phyloP scores from a whole-genome alignment of 2,797 vertebrate genomes.

The Falco biarmicus region DNA sequence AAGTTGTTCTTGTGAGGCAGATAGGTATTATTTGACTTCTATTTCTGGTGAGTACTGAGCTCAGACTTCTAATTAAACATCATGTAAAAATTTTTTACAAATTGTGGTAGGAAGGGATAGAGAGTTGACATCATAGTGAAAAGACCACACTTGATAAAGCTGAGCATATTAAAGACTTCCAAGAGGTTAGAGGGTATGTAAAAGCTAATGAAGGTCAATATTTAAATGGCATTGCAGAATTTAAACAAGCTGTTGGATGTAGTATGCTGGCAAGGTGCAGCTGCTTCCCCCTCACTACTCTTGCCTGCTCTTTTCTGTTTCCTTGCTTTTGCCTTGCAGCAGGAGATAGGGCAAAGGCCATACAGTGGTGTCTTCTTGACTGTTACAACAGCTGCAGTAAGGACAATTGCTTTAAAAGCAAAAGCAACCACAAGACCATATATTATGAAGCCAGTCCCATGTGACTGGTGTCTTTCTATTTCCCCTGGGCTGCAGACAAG shows the following conservation, averaged over 20 bases:
- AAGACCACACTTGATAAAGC: neutral
- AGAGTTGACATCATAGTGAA: neutral
- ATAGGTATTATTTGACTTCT: neutral
- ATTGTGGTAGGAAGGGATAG: neutral
- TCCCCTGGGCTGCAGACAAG: neutral
- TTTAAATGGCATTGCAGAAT: neutral
- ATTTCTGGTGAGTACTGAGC: neutral
- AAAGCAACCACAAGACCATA: neutral
- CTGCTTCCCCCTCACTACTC: neutral
- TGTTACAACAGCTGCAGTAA: neutral
- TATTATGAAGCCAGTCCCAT: neutral
- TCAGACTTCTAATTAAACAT: neutral
- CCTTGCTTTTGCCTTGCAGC: neutral
- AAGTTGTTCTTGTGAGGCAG: neutral
- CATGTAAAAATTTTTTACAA: neutral
- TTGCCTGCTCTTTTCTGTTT: neutral
- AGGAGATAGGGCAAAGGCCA: neutral
- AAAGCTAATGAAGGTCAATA: neutral
- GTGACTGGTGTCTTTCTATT: neutral
- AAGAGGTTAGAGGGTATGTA: neutral
- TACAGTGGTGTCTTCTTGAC: neutral
- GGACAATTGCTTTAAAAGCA: neutral
- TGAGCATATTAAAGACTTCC: neutral
- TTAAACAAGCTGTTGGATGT: neutral
- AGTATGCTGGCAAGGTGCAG: neutral